Base-by-base conservation (phyloP, 2,888 invertebrate genomes). In the Drosophila vallismaia region DNA sequence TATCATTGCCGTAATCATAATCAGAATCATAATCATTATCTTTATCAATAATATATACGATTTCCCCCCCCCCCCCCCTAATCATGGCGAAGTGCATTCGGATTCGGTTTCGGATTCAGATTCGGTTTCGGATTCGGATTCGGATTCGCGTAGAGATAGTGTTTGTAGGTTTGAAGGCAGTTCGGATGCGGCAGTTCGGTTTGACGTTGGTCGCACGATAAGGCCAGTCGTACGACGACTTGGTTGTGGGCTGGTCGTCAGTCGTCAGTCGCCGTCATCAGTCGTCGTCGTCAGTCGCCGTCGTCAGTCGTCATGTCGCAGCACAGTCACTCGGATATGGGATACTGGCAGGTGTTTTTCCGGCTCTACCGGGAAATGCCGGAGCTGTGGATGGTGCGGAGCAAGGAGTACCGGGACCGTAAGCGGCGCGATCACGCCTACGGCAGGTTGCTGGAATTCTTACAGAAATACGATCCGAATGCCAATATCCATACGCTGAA, bases 291-390 rank as follows among this genome's bases (percentile, higher is more conserved):
- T 19, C 19, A 12, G 58, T 53, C 19, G 19, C 44, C 10, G 33
- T 33, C 14, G 0, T 31, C 4, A 19, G 14, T 19, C 12, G 70
- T 12, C 10, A 78, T 84, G 74, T 58, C 71, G 54, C 69, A 58
- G 33, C 19, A 51, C 26, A 52, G 33, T 10, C 46, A 40, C 10
- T 29, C 38, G 7, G 9, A 46, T 5, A 63, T 66, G 3, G 7
- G 42, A 0, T 75, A 64, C 1, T 83, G 82, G 86, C 68, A 54
- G 6, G 68, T 74, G 0, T 83, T 83, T 48, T 78, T 83, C 14
- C 67, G 56, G 1, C 48, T 86, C 0, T 83, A 83, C 46, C 84
- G 82, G 26, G 71, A 72, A 10, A 83, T 82, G 83, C 82, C 82
- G 3, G 80, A 82, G 19, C 48, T 82, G 0, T 82, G 82, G 82